A percentile compares a stretch with the other conserved stretches of the same genome.
Evolutionary conservation across 2,888 invertebrate species (phyloP).

Genomic region (Sinodicranocentrus sp.): DNA sequence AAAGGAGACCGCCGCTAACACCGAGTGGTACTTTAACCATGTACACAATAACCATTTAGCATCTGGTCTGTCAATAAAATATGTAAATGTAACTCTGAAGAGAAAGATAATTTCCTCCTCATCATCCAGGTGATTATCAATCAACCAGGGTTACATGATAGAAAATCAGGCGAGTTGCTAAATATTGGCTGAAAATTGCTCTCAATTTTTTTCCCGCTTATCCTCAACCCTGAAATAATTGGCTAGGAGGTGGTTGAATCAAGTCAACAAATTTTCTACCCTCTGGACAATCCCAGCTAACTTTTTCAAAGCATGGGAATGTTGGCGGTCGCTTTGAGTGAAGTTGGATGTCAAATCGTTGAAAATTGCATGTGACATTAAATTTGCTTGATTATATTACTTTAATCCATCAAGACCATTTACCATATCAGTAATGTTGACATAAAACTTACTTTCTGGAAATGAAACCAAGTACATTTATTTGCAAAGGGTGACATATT

Average conservation of each 20-base stretch:
- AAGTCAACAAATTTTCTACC: conserved; percentile 33
- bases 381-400: too few species aligned
- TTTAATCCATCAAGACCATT: too few species aligned
- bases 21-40: conserved; percentile 70
- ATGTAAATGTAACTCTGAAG: conserved; percentile 66
- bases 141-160: conserved; percentile 41
- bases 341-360: too few species aligned
- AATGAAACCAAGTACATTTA: too few species aligned
- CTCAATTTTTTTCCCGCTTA: conserved; percentile 22
- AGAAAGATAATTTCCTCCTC: conserved; percentile 65
- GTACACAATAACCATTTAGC: conserved; percentile 70
- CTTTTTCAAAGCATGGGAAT: neutral
- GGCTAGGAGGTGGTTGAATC: neutral
- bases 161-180: conserved; percentile 45
- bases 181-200: conserved; percentile 44
- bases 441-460: too few species aligned
- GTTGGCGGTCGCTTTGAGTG: neutral
- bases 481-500: too few species aligned
- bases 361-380: too few species aligned
- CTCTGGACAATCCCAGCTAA: conserved; percentile 36
- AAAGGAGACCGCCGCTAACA: conserved; percentile 73
- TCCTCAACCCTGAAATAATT: too few species aligned
- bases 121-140: conserved; percentile 69
- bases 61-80: conserved; percentile 70
- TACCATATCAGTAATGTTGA: too few species aligned